Base-by-base conservation (phyloP, 2,888 invertebrate species). In the Lasioglossum calceatum region DNA sequence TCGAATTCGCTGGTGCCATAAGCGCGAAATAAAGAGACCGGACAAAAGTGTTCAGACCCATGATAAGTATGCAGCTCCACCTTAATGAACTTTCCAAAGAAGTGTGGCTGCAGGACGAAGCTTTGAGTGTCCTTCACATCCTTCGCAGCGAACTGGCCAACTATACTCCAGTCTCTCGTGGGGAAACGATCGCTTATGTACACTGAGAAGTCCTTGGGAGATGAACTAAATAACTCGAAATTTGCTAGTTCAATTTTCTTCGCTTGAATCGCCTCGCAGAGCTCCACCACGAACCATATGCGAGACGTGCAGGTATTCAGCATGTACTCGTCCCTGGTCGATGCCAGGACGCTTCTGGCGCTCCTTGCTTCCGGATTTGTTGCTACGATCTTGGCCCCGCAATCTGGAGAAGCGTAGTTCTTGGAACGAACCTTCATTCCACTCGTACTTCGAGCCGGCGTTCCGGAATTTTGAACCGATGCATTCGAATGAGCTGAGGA, bases 181-280 rank as follows among this genome's bases (percentile, higher is more conserved):
- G 99, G 99, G 95, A 97, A 98, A 77, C 99, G 96, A 95, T 99
- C 99, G 93, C 98, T 98, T 81, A 98, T 97, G 90, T 96, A 98
- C 12, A 99, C 97, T 27, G 97, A 97, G 94, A 99, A 98, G 88
- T 98, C 98, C 95, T 98, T 98, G 23, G 99, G 99, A 44, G 98
- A 98, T 0, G 99, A 99, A 12, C 99, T 99, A 95, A 99, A 99
- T 85, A 99, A 96, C 95, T 99, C 99, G 94, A 99, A 98, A 95
- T 99, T 99, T 4, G 99, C 99, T 91, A 99, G 96, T 93, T 99
- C 99, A 87, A 99, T 97, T 95, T 98, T 98, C 95, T 98, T 98
- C 5, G 99, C 98, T 96, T 99, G 99, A 87, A 99, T 98, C 5
- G 99, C 98, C 94, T 99, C 99, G 96, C 99, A 99, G 2, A 99